Evolutionary conservation across 2,888 invertebrate species (phyloP).

Genomic region (Tethea ocularis): DNA sequence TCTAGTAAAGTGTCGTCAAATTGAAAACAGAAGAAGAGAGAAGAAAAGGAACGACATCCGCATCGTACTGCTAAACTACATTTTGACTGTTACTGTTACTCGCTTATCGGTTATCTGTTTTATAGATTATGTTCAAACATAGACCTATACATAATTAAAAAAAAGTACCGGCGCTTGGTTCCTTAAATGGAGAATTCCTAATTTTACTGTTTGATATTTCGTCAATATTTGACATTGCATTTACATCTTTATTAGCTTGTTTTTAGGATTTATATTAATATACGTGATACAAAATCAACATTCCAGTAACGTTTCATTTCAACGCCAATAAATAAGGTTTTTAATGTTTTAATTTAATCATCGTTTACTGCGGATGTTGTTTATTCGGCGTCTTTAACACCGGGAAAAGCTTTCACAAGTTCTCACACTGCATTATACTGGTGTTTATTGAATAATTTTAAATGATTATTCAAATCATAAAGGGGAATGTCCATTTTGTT

Average conservation of each 20-base stretch:
- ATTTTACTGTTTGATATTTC: background rate
- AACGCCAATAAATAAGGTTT: constrained; percentile 29
- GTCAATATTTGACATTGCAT: background rate
- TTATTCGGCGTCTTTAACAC: background rate
- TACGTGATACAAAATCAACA: constrained; percentile 23
- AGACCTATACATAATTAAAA: too few relatives aligned
- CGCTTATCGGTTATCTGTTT: too few relatives aligned
- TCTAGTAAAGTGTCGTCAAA: too few relatives aligned
- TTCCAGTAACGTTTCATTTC: constrained; percentile 32
- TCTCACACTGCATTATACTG: background rate
- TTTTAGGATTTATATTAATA: background rate
- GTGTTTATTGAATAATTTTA: too few relatives aligned
- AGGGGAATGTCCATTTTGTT: too few relatives aligned
- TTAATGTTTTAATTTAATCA: constrained; percentile 22
- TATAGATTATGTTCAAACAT: too few relatives aligned
- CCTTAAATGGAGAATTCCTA: background rate
- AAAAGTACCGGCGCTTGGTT: background rate
- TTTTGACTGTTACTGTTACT: too few relatives aligned
- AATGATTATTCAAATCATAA: too few relatives aligned
- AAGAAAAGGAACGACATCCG: too few relatives aligned
- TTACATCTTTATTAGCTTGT: background rate
- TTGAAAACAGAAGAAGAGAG: too few relatives aligned
- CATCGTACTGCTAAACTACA: too few relatives aligned
- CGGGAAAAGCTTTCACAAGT: constrained; percentile 15
- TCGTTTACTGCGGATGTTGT: background rate